Evolutionary conservation across 2,888 invertebrate species (phyloP).

Genomic region (Eledona agricola): DNA sequence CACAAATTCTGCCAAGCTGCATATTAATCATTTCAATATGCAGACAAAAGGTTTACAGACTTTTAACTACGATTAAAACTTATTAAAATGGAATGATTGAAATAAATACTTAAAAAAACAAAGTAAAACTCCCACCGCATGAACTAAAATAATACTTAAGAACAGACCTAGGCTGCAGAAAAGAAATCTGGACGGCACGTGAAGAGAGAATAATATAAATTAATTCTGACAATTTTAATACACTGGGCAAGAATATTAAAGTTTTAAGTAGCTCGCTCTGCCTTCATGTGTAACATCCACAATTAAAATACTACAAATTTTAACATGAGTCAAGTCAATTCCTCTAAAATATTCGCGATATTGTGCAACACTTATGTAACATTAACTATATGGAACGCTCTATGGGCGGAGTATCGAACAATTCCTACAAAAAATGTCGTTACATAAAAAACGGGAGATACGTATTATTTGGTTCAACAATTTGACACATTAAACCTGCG

Average conservation of each 20-base stretch:
- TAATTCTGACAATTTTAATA: conserved; percentile 1
- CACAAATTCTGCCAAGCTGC: conserved; percentile 28
- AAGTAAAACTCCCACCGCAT: conserved; percentile 26
- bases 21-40: conserved; percentile 6
- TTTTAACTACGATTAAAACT: conserved; percentile 6
- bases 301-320: background rate
- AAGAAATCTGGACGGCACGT: conserved; percentile 30
- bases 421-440: conserved; percentile 7
- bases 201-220: conserved; percentile 3
- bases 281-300: conserved; percentile 3
- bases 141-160: conserved; percentile 22
- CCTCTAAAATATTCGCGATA: conserved; percentile 10
- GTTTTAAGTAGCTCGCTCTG: conserved; percentile 8
- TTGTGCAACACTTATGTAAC: conserved; percentile 21
- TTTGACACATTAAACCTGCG: conserved; percentile 16
- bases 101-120: conserved; percentile 24
- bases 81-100: conserved; percentile 25
- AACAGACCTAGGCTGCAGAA: conserved; percentile 6
- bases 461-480: conserved; percentile 10
- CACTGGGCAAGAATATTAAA: conserved; percentile 23
- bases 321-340: conserved; percentile 17
- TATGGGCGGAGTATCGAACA: conserved; percentile 29
- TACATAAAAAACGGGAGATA: conserved; percentile 18
- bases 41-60: conserved; percentile 9
- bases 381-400: conserved; percentile 14